Base-by-base conservation (phyloP, 2,888 invertebrate species). In the Drosophila monieri region DNA sequence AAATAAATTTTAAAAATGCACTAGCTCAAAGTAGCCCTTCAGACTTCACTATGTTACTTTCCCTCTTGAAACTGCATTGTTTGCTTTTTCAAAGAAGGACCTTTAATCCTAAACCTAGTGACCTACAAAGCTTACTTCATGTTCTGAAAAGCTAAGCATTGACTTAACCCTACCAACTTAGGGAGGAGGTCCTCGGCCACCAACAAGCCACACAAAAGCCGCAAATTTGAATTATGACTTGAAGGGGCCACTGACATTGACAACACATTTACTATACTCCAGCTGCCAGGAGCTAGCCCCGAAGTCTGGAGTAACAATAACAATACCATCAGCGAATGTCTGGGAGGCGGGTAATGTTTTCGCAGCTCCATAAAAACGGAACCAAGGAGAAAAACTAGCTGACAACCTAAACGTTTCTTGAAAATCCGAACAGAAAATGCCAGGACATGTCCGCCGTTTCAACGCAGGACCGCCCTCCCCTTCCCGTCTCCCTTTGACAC, bases 381-480 rank as follows among this genome's bases (percentile, higher is more conserved):
- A 48, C 32, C 21, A 44, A 46, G 52, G 32, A 52, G 67, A 73
- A 77, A 79, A 80, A 77, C 74, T 78, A 73, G 66, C 85, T 86
- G 85, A 86, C 78, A 84, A 76, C 81, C 85, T 72, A 86, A 81
- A 84, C 85, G 87, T 73, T 76, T 73, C 81, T 76, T 80, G 66
- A 77, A 86, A 80, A 58, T 72, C 66, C 77, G 72, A 78, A 86
- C 76, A 78, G 77, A 57, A 85, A 83, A 77, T 73, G 64, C 61
- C 70, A 54, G 74, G 72, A 79, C 68, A 72, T 86, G 80, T 86
- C 77, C 64, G 60, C 48, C 30, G 30, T 32, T 21, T 48, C 48
- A 18, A 14, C 48, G 67, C 58, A 15, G 39, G 47, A 66, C 68
- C 67, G 56, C 30, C 21, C 41, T 25, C 25, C 37, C 10, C 6